phyloP scores from a whole-genome alignment of 2,113 vertebrate genomes.

The Cyprinus carpio region DNA sequence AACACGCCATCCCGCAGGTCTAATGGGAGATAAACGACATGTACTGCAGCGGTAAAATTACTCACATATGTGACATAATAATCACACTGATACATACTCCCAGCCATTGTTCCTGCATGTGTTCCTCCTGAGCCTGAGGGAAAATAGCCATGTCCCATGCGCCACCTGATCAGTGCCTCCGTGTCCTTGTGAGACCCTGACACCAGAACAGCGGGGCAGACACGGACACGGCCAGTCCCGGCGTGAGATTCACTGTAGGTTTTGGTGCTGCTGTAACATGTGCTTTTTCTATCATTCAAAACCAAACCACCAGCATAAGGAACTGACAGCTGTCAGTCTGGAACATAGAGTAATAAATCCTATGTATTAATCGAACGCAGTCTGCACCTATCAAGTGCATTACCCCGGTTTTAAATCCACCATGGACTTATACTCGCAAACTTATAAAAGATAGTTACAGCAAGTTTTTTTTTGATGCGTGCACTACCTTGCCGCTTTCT shows the following conservation, averaged over 20 bases:
- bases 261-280: not conserved
- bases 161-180: conserved; percentile 34
- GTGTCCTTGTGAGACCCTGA: conserved; percentile 36
- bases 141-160: conserved; percentile 23
- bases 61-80: not conserved
- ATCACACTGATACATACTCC: conserved; percentile 30
- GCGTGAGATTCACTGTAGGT: not conserved
- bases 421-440: too few species aligned
- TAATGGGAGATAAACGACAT: not conserved
- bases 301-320: conserved; percentile 1
- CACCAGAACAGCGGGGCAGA: not conserved
- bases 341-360: not conserved
- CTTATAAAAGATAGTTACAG: not conserved
- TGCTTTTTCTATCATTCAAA: not conserved
- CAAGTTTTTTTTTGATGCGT: conserved; percentile 10
- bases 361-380: not conserved
- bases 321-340: not conserved
- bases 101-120: conserved; percentile 41
- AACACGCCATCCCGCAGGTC: too few species aligned
- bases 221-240: too few species aligned
- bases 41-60: not conserved
- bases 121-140: conserved; percentile 35
- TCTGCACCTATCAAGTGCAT: not conserved
- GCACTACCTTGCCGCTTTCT: not conserved
- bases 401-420: not conserved